A percentile compares a stretch with the other conserved stretches of the same genome.
Evolutionary conservation across 2,888 invertebrate genomes (phyloP).

Genomic region (Trileptium ribeirensis): DNA sequence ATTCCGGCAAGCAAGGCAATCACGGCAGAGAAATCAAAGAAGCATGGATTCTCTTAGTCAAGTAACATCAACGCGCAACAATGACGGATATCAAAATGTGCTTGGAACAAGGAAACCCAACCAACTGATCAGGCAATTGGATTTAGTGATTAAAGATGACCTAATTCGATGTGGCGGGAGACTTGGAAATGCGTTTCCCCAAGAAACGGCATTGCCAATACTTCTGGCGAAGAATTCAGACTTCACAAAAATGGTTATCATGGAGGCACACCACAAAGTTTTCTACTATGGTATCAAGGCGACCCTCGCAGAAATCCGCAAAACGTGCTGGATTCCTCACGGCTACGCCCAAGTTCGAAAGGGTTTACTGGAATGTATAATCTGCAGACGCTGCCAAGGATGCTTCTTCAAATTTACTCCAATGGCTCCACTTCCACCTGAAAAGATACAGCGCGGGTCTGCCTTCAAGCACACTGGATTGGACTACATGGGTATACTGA

Average conservation of each 20-base stretch:
- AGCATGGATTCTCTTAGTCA: too few species aligned
- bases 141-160: constrained; percentile 1
- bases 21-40: too few species aligned
- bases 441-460: background rate
- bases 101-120: too few species aligned
- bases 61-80: too few species aligned
- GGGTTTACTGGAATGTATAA: background rate
- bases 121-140: background rate
- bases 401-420: constrained; percentile 20
- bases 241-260: constrained; percentile 19
- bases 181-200: background rate
- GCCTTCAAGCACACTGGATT: constrained; percentile 8
- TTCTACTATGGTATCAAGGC: background rate
- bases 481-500: background rate
- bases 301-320: too few species aligned
- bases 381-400: constrained; percentile 15
- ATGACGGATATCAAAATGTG: too few species aligned
- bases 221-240: constrained; percentile 16
- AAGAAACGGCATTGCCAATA: constrained; percentile 5
- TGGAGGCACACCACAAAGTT: constrained; percentile 3
- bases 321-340: constrained; percentile 20
- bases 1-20: too few species aligned
- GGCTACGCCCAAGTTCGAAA: constrained; percentile 19
- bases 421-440: constrained; percentile 18
- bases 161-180: constrained; percentile 18